Evolutionary conservation across 2,888 invertebrate genomes (phyloP).

Genomic region (Trissonchulus latispiculum): DNA sequence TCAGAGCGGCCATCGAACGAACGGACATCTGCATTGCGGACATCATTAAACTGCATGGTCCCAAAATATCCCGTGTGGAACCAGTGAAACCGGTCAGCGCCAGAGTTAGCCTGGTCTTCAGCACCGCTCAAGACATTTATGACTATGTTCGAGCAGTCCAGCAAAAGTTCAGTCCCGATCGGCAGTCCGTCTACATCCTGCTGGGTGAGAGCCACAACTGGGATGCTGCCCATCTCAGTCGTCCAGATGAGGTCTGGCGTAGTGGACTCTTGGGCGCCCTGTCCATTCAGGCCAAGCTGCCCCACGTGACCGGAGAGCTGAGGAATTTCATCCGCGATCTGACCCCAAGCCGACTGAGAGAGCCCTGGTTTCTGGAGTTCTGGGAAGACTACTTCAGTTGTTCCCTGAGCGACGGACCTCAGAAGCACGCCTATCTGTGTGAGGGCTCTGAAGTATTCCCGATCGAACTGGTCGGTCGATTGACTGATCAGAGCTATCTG

Average conservation of each 20-base stretch:
- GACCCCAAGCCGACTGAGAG: conserved; percentile 38
- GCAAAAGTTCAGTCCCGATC: conserved; percentile 26
- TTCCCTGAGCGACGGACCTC: background rate
- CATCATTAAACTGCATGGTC: conserved; percentile 24
- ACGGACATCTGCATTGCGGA: conserved; percentile 37
- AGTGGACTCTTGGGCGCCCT: conserved; percentile 7
- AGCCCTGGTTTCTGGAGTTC: conserved; percentile 35
- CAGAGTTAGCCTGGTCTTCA: conserved; percentile 36
- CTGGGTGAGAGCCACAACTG: conserved; percentile 41
- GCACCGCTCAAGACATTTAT: conserved; percentile 31
- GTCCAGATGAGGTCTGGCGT: background rate
- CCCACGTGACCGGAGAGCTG: conserved; percentile 33
- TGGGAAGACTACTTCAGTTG: conserved; percentile 29
- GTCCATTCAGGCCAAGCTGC: conserved; percentile 17
- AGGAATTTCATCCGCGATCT: conserved; percentile 36
- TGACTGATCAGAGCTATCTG: conserved; percentile 32
- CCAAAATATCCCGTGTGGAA: conserved; percentile 22
- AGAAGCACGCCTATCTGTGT: background rate
- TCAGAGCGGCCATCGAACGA: conserved; percentile 32
- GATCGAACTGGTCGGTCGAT: background rate
- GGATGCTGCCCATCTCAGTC: conserved; percentile 23
- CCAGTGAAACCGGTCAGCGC: conserved; percentile 26
- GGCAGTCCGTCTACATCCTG: conserved; percentile 32
- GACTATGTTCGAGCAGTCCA: conserved; percentile 23
- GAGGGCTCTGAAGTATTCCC: conserved; percentile 1